Percentiles rank a stretch among this genome's conserved stretches.
phyloP scores from a whole-genome alignment of 2,888 invertebrate species.

The Clitarchus hookeri region DNA sequence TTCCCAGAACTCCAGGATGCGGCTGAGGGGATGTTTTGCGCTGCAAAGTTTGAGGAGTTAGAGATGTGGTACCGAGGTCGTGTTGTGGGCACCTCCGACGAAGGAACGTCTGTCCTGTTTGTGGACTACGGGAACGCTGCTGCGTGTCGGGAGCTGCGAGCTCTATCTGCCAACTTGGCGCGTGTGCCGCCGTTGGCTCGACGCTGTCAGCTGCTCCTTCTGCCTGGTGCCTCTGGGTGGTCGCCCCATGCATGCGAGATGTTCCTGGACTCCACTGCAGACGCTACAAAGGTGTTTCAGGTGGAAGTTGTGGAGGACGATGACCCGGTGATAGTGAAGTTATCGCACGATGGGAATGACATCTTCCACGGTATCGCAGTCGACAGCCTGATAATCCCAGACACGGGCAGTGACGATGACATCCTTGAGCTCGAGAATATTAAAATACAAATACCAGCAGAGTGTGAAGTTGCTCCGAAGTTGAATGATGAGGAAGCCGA shows the following conservation, averaged over 20 bases:
- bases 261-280: slow-evolving; percentile 70
- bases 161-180: slow-evolving; percentile 64
- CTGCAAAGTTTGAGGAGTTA: slow-evolving; percentile 69
- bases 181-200: slow-evolving; percentile 64
- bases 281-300: slow-evolving; percentile 71
- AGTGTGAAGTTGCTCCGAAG: neutral
- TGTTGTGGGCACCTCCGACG: slow-evolving; percentile 60
- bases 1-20: slow-evolving; percentile 57
- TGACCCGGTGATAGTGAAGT: slow-evolving; percentile 68
- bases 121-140: slow-evolving; percentile 74
- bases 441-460: neutral
- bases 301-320: slow-evolving; percentile 69
- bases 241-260: slow-evolving; percentile 65
- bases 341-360: slow-evolving; percentile 65
- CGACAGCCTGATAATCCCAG: neutral
- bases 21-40: slow-evolving; percentile 63
- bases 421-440: neutral
- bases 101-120: slow-evolving; percentile 64
- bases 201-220: slow-evolving; percentile 65
- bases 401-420: neutral
- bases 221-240: slow-evolving; percentile 65
- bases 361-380: slow-evolving; percentile 48
- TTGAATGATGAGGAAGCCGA: neutral
- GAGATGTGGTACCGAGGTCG: slow-evolving; percentile 71
- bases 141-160: slow-evolving; percentile 62